Evolutionary conservation across 2,113 vertebrate species (phyloP).

Genomic region (Crocuta crocuta): DNA sequence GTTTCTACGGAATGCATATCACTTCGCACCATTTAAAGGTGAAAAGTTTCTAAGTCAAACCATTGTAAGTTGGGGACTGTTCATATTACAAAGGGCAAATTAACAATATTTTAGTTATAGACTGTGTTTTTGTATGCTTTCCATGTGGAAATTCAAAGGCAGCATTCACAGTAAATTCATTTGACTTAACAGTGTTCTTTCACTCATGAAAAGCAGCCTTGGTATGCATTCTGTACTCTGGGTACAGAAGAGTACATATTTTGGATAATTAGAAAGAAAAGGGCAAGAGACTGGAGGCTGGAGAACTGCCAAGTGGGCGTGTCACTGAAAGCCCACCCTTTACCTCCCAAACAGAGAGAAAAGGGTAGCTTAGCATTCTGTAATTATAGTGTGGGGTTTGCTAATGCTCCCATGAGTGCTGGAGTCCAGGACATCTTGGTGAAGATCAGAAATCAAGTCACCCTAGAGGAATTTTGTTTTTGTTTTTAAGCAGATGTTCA

Average conservation of each 20-base stretch:
- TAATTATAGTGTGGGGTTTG: background rate
- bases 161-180: background rate
- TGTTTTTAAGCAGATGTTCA: slow-evolving; percentile 64
- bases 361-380: background rate
- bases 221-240: background rate
- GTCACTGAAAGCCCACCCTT: background rate
- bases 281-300: background rate
- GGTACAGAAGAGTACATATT: background rate
- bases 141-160: background rate
- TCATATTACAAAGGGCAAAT: background rate
- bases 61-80: background rate
- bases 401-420: background rate
- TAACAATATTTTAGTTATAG: background rate
- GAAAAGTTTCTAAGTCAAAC: background rate
- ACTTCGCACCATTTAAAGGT: background rate
- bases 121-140: background rate
- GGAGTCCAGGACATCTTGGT: background rate
- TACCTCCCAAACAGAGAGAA: background rate
- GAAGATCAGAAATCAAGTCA: slow-evolving; percentile 58
- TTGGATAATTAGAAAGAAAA: background rate
- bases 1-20: background rate
- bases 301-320: background rate
- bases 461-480: slow-evolving; percentile 54
- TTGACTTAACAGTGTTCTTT: background rate
- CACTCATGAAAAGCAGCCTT: background rate